A percentile compares a stretch with the other conserved stretches of the same genome.
phyloP scores from a whole-genome alignment of 2,888 invertebrate species.

The Oxytorus armatus region DNA sequence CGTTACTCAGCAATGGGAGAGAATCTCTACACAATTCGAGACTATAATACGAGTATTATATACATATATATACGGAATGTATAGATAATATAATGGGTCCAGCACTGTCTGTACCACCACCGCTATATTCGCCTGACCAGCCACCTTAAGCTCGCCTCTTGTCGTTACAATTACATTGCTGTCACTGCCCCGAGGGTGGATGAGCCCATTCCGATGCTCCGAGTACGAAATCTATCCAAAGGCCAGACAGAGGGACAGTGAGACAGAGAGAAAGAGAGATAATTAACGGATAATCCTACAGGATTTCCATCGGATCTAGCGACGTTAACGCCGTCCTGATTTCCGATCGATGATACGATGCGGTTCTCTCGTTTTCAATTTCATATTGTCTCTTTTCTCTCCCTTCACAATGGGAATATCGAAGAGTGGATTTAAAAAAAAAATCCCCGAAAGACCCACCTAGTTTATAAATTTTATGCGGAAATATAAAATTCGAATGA shows the following conservation, averaged over 20 bases:
- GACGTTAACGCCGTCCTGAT: conserved; percentile 50
- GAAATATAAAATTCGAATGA: background rate
- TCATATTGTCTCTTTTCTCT: conserved; percentile 1
- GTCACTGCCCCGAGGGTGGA: conserved; percentile 26
- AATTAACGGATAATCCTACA: conserved; percentile 69
- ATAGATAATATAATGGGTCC: conserved; percentile 22
- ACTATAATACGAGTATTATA: background rate
- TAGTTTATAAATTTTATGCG: background rate
- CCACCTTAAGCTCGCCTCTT: conserved; percentile 44
- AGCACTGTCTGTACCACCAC: conserved; percentile 13
- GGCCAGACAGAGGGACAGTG: background rate
- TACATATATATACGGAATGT: conserved; percentile 5
- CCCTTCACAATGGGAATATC: background rate
- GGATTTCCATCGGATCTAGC: conserved; percentile 57
- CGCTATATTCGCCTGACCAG: conserved; percentile 29
- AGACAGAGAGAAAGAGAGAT: conserved; percentile 24
- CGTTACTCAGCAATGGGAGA: conserved; percentile 54
- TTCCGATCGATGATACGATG: conserved; percentile 35
- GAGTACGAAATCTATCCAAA: conserved; percentile 33
- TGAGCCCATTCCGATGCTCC: conserved; percentile 35
- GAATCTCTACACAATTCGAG: conserved; percentile 38
- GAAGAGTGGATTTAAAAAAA: background rate
- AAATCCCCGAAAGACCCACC: background rate
- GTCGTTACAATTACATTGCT: conserved; percentile 48
- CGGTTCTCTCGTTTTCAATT: conserved; percentile 48